Evolutionary conservation across 2,888 invertebrate genomes (phyloP).

Genomic region (Mimumesa dahlbomi): DNA sequence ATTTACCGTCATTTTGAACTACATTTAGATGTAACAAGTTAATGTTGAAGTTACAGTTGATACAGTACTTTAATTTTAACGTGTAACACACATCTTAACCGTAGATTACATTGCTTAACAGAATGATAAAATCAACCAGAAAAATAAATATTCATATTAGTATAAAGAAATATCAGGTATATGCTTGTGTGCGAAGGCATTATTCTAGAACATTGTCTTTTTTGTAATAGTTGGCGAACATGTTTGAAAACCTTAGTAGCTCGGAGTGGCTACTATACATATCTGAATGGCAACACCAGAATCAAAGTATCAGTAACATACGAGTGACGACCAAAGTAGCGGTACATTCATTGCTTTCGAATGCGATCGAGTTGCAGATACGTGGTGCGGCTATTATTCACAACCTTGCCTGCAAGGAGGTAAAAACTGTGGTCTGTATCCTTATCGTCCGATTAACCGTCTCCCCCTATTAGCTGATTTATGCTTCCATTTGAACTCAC

Average conservation of each 20-base stretch:
- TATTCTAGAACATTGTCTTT: background rate
- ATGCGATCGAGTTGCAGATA: conserved; percentile 87
- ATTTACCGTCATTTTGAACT: background rate
- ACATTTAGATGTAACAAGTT: too few species aligned
- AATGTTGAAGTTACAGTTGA: too few species aligned
- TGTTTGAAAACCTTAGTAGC: conserved; percentile 93
- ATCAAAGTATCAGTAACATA: conserved; percentile 91
- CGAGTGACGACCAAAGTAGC: conserved; percentile 95
- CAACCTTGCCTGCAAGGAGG: conserved; percentile 97
- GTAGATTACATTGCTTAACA: too few species aligned
- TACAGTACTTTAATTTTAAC: too few species aligned
- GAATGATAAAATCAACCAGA: too few species aligned
- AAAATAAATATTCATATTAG: too few species aligned
- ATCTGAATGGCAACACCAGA: conserved; percentile 92
- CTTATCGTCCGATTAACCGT: conserved; percentile 61
- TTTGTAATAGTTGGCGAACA: conserved; percentile 87
- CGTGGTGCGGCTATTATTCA: conserved; percentile 92
- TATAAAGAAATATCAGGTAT: too few species aligned
- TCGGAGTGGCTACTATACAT: conserved; percentile 97
- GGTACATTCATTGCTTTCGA: conserved; percentile 91
- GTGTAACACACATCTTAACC: too few species aligned
- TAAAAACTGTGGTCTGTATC: conserved; percentile 97
- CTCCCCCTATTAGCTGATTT: conserved; percentile 11
- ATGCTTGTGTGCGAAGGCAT: too few species aligned
- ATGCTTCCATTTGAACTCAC: conserved; percentile 28